These are phyloP conservation scores for Pampus argenteus DNA, from an alignment of 2,797 vertebrate species.

Conservation along the genomic window DNA sequence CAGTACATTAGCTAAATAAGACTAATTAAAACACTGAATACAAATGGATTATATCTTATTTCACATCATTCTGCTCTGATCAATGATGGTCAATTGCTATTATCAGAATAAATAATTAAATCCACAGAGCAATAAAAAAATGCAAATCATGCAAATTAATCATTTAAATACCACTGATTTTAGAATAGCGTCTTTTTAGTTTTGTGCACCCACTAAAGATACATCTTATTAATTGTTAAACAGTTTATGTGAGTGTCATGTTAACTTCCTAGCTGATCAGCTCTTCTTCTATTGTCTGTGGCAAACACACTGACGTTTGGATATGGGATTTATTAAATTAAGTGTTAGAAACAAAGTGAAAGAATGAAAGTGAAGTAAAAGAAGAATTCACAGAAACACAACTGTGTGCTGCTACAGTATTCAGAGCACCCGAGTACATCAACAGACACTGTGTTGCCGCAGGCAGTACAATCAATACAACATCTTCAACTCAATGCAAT, in stretches of 20 bases:
- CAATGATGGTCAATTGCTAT: not conserved
- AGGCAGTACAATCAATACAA: conserved; percentile 14
- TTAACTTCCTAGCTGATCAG: conserved; percentile 6
- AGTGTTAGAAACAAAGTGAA: not conserved
- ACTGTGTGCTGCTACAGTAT: not conserved
- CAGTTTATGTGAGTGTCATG: conserved; percentile 8
- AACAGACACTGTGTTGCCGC: not conserved
- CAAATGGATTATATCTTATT: not conserved
- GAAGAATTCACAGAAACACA: conserved; percentile 6
- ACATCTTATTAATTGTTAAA: not conserved
- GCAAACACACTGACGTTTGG: conserved; percentile 3
- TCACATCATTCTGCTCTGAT: conserved; percentile 15
- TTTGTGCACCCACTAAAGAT: not conserved
- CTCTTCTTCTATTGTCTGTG: not conserved
- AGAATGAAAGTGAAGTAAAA: too few relatives aligned
- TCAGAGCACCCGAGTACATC: not conserved
- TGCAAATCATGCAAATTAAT: not conserved
- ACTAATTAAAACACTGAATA: conserved; percentile 24
- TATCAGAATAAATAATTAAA: conserved; percentile 10
- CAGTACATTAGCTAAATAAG: conserved; percentile 3
- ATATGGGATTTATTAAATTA: not conserved
- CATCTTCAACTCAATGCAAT: conserved; percentile 19
- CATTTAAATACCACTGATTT: not conserved
- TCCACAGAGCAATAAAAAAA: conserved; percentile 3
- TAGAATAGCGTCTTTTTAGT: not conserved